Conservation (phyloP, 2,113 vertebrate species). For the Apodemus sylvaticus region DNA sequence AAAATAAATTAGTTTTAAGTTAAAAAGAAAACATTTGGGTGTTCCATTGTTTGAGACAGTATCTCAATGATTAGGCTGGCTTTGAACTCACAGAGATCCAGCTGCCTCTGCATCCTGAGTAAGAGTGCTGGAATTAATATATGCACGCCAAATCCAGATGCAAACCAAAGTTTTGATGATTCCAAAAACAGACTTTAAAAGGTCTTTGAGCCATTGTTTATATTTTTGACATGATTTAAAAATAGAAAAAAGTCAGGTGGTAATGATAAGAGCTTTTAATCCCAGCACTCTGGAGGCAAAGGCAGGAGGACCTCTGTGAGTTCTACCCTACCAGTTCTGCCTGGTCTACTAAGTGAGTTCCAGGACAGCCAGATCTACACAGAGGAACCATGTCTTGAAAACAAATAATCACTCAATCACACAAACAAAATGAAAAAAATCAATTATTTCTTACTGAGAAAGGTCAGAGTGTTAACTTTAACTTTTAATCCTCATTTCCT, state of each 20-base stretch:
- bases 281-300: not conserved
- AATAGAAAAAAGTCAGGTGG: not conserved
- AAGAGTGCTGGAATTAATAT: not conserved
- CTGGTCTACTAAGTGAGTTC: not conserved
- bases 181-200: slow-evolving; percentile 24
- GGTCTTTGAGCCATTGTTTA: not conserved
- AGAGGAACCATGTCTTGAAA: not conserved
- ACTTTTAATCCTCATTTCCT: slow-evolving; percentile 8
- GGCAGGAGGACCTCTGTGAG: not conserved
- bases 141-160: not conserved
- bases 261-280: not conserved
- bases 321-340: not conserved
- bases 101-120: not conserved
- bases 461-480: slow-evolving; percentile 17
- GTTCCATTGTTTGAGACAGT: not conserved
- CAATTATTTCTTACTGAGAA: not conserved
- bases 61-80: not conserved
- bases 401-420: not conserved
- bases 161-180: slow-evolving; percentile 6
- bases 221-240: not conserved
- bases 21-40: slow-evolving; percentile 4
- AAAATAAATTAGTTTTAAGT: not conserved
- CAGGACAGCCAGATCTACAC: not conserved
- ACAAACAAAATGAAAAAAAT: not conserved
- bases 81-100: not conserved